A percentile compares a stretch with the other conserved stretches of the same genome.
phyloP scores from a whole-genome alignment of 1,140 invertebrate species.

The Listronotus bonariensis region DNA sequence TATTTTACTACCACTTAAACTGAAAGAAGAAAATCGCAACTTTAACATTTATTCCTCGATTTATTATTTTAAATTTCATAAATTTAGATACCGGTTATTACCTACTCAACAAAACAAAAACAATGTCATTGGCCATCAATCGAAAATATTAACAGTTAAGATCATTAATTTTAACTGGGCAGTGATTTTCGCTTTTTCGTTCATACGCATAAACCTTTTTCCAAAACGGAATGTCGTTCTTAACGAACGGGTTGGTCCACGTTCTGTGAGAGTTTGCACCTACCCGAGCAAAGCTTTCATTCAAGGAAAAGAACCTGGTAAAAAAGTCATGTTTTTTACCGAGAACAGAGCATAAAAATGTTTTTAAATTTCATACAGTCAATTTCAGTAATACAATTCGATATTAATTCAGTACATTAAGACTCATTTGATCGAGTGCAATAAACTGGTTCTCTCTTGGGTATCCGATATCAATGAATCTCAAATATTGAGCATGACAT shows the following conservation, averaged over 20 bases:
- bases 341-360: slow-evolving; percentile 30
- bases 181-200: slow-evolving; percentile 30
- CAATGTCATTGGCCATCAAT: slow-evolving; percentile 24
- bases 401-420: slow-evolving; percentile 47
- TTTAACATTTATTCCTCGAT: slow-evolving; percentile 9
- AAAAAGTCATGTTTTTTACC: slow-evolving; percentile 25
- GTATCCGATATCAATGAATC: slow-evolving; percentile 44
- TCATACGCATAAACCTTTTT: slow-evolving; percentile 24
- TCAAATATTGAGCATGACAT: slow-evolving; percentile 39
- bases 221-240: slow-evolving; percentile 22
- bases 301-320: slow-evolving; percentile 19
- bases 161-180: slow-evolving; percentile 30
- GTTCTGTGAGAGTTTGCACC: slow-evolving; percentile 33
- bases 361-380: slow-evolving; percentile 43
- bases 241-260: slow-evolving; percentile 19
- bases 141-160: slow-evolving; percentile 27
- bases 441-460: slow-evolving; percentile 37
- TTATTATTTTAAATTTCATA: neutral
- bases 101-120: slow-evolving; percentile 9
- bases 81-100: slow-evolving; percentile 18
- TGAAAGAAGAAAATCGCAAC: neutral
- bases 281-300: slow-evolving; percentile 28
- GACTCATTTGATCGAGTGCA: slow-evolving; percentile 40
- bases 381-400: slow-evolving; percentile 46
- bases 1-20: neutral